Evolutionary conservation across 2,113 vertebrate species (phyloP), one percentile per base, ranked within the genome.

Genomic region (Podarcis muralis): DNA sequence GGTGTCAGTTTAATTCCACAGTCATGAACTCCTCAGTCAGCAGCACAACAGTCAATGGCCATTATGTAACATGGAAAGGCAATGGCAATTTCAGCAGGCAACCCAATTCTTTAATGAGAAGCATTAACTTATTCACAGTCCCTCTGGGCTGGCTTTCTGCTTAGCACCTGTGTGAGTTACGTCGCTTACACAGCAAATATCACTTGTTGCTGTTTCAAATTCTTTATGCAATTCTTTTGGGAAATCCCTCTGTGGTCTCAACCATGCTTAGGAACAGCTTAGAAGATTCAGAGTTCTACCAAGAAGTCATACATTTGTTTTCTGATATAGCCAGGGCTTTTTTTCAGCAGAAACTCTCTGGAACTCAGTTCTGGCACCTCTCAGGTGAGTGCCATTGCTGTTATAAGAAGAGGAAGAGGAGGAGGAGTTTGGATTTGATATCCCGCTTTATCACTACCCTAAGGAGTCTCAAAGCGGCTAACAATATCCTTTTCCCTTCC

Each of bases 41-140:
- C 43, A 87, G 32, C 23, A 77, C 12, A 5, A 66, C 35, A 30
- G 13, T 83, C 62, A 76, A 12, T 23, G 15, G 27, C 72, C 62
- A 27, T 65, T 76, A 74, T 40, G 87, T 18, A 69, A 77, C 81
- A 57, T n/a, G 69, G 62, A n/a, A 53, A 69, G 22, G 62, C 72
- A 59, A 43, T 30, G n/a, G 37, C 72, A 59, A 66, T 84, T 84
- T 84, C 65, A 79, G 62, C 23, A 69, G 15, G 40, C 62, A 71
- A 18, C 40, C 66, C 76, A 12, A 20, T 30, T 65, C 53, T 76
- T 85, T 37, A 87, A 79, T 69, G 77, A 57, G 76, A 69, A 43
- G 9, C n/a, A 72, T 69, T 78, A n/a, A 69, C 65, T 88, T 84
- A 12, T 88, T 79, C 74, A 78, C 15, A 88, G 72, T 30, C 81